Base-by-base conservation (phyloP, 2,797 vertebrate genomes). In the Spinibarbus caldwelli region DNA sequence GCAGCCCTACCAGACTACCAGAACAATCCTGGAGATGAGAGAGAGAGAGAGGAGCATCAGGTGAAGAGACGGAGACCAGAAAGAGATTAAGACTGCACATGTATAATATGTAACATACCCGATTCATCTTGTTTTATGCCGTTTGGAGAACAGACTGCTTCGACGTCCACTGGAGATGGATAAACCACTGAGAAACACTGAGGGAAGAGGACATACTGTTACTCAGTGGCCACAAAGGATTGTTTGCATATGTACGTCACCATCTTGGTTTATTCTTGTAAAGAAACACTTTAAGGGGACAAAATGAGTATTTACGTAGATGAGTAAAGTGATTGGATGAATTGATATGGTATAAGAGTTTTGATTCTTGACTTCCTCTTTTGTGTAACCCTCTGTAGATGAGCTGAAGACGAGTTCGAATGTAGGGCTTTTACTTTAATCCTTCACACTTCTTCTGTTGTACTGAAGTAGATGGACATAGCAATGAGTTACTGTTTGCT, bases 21-120 rank as follows among this genome's bases (percentile, higher is more conserved):
- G 41, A 83, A 38, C 2, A 1, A 71, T 54, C 47, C 47, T 71
- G 36, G 66, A 76, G 68, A 80, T 21, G 17, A 52, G 26, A 47
- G 77, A 72, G 54, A 34, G 19, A 38, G 31, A 47, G 71, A 78
- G 66, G 43, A 72, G 43, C 52, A 9, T 73, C 59, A 31, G 21
- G 5, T 23, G 23, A 17, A 49, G 71, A 38, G 80, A 59, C 12
- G 5, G 31, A 67, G 31, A 47, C 26, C 45, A 78, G 68, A 66
- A 67, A 76, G 70, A 80, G 66, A 83, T 31, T 52, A 36, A 81
- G 70, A 87, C 83, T 80, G 38, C 83, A 82, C 71, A 23, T 88
- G 85, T 90, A 89, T 79, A 75, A 88, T 89, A 84, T 85, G 78
- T 78, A 75, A 82, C 73, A 83, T 78, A 87, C 19, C 47, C 86